These are phyloP conservation scores for Lathamus discolor DNA, from an alignment of 2,113 vertebrate genomes.

Conservation along the genomic window DNA sequence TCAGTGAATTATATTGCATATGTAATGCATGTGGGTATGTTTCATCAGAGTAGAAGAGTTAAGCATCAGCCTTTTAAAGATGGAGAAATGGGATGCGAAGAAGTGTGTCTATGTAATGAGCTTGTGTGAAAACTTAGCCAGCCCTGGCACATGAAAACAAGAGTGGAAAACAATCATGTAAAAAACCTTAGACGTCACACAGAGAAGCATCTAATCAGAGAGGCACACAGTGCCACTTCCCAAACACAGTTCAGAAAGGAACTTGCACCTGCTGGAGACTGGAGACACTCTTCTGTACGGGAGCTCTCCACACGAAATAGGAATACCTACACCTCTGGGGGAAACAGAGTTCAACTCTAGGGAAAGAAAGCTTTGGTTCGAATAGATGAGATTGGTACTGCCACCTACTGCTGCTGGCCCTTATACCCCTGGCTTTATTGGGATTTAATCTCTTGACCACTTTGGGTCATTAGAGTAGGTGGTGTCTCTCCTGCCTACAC, in stretches of 20 bases:
- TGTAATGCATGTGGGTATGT: no score
- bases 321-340: not conserved
- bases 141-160: not conserved
- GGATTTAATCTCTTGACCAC: not conserved
- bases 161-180: fast-evolving
- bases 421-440: not conserved
- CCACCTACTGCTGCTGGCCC: not conserved
- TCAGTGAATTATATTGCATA: not conserved
- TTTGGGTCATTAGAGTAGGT: not conserved
- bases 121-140: not conserved
- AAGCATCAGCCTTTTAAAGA: not conserved
- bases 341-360: not conserved
- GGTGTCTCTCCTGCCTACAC: not conserved
- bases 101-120: not conserved
- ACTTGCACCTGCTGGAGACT: not conserved
- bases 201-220: not conserved
- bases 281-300: not conserved
- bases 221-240: not conserved
- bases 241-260: not conserved
- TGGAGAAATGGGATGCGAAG: fast-evolving
- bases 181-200: not conserved
- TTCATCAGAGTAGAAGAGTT: not conserved
- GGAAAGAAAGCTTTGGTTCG: not conserved
- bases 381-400: not conserved
- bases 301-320: not conserved